Conservation (phyloP, 2,797 vertebrate genomes). For the Trachurus trachurus region DNA sequence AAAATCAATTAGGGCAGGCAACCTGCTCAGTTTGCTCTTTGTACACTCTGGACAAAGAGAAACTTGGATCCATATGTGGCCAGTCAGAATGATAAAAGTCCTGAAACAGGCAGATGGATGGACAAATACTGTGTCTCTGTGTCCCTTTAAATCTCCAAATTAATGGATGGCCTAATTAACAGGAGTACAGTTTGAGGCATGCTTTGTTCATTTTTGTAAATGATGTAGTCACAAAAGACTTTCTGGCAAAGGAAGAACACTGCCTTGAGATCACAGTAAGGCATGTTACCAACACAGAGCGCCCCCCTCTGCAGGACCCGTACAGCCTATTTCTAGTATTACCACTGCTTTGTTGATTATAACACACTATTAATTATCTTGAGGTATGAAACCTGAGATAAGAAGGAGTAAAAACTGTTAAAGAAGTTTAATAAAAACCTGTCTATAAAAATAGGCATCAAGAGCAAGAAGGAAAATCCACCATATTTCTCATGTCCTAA, state of each 20-base stretch:
- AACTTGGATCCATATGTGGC: constrained; percentile 7
- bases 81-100: constrained; percentile 5
- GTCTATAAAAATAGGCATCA: background rate
- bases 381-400: no score
- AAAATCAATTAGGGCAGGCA: constrained; percentile 17
- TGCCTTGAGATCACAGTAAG: constrained; percentile 38
- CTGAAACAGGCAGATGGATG: constrained; percentile 45
- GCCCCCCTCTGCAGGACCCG: constrained; percentile 7
- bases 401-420: background rate
- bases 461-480: background rate
- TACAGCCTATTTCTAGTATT: background rate
- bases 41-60: constrained; percentile 29
- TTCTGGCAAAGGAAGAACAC: constrained; percentile 32
- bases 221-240: constrained; percentile 35
- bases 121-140: constrained; percentile 16
- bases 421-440: background rate
- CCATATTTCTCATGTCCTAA: background rate
- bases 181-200: constrained; percentile 18
- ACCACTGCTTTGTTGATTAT: background rate
- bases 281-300: constrained; percentile 9
- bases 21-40: constrained; percentile 24
- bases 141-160: constrained; percentile 39
- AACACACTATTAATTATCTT: background rate
- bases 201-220: constrained; percentile 45
- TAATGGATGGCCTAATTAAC: constrained; percentile 51